Evolutionary conservation across 2,888 invertebrate species (phyloP).

Genomic region (Ichneumon xanthorius): DNA sequence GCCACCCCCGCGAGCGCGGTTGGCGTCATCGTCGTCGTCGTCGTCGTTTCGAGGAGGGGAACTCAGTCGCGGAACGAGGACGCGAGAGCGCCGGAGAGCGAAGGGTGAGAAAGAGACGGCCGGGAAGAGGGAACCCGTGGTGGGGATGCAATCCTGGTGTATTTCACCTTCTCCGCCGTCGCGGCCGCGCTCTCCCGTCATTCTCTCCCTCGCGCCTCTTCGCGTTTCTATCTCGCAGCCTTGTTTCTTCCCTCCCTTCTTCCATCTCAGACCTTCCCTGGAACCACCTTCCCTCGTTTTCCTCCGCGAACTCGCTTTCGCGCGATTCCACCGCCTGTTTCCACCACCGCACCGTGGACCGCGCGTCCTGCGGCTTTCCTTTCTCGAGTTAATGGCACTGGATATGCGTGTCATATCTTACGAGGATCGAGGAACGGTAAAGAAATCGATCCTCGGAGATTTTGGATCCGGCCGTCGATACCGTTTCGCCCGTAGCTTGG

Average conservation of each 20-base stretch:
- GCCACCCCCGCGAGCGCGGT: conserved; percentile 63
- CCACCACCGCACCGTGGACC: neutral
- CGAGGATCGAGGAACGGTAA: neutral
- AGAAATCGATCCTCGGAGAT: neutral
- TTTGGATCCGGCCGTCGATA: too few relatives aligned
- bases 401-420: conserved; percentile 11
- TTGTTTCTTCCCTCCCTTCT: conserved; percentile 65
- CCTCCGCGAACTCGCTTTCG: conserved; percentile 8
- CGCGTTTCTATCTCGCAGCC: conserved; percentile 29
- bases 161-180: conserved; percentile 79
- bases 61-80: conserved; percentile 50
- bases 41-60: conserved; percentile 67
- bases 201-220: conserved; percentile 61
- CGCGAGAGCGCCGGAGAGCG: conserved; percentile 24
- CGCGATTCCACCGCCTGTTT: neutral
- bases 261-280: conserved; percentile 39
- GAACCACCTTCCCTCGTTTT: conserved; percentile 31
- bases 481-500: too few relatives aligned
- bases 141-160: conserved; percentile 80
- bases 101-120: conserved; percentile 25
- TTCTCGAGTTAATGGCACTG: neutral
- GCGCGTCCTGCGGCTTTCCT: neutral
- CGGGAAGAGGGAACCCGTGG: conserved; percentile 58
- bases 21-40: conserved; percentile 45
- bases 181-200: conserved; percentile 59